Percentiles rank a stretch among this genome's conserved stretches.
Evolutionary conservation across 2,888 invertebrate genomes (phyloP).

Genomic region (Blastobasis lacticolella): DNA sequence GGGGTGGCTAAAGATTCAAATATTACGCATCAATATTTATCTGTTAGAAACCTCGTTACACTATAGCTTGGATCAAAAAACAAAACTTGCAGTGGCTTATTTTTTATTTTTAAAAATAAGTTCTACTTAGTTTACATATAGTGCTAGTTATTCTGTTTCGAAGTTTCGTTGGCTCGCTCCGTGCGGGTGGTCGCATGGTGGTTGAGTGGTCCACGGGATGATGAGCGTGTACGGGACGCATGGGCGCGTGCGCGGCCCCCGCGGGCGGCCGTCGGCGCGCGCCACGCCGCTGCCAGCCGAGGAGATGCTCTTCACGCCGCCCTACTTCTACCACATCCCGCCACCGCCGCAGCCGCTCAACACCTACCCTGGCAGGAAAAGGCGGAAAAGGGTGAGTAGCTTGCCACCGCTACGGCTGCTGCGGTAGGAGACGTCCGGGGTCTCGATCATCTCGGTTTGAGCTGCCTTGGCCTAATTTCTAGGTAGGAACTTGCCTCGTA

Average conservation of each 20-base stretch:
- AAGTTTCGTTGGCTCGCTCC: conserved; percentile 10
- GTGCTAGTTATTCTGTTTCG: conserved; percentile 7
- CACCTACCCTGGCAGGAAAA: conserved; percentile 65
- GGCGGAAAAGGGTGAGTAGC: conserved; percentile 55
- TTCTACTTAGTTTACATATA: conserved; percentile 28
- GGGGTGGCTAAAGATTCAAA: conserved; percentile 51
- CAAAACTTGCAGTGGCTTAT: conserved; percentile 45
- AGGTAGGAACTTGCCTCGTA: background rate
- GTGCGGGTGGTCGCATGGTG: conserved; percentile 21
- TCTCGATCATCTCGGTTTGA: no score
- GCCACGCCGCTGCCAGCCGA: conserved; percentile 42
- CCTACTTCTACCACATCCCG: conserved; percentile 64
- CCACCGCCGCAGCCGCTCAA: conserved; percentile 55
- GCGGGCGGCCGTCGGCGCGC: conserved; percentile 42
- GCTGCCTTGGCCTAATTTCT: background rate
- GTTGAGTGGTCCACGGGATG: conserved; percentile 32
- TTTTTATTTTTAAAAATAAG: conserved; percentile 57
- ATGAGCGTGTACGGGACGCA: conserved; percentile 53
- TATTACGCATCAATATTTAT: conserved; percentile 54
- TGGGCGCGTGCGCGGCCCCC: conserved; percentile 60
- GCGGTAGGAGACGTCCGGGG: no score
- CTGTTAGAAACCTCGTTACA: conserved; percentile 38
- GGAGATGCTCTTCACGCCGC: conserved; percentile 50
- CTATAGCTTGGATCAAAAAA: conserved; percentile 11
- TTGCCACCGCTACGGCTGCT: background rate